Evolutionary conservation across 2,113 vertebrate genomes (phyloP).

Genomic region (Tor tambroides): DNA sequence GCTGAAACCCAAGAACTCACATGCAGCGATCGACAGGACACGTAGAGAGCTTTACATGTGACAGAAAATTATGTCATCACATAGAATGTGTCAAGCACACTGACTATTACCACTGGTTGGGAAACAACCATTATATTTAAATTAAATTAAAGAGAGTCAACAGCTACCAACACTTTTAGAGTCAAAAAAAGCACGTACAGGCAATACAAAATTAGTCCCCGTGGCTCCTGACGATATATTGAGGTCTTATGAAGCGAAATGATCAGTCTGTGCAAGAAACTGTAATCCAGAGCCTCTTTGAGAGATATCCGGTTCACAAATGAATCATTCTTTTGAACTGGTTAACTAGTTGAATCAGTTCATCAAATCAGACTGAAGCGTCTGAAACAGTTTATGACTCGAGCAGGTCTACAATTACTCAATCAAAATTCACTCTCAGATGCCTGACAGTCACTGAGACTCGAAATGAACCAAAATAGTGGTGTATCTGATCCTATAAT

Average conservation of each 20-base stretch:
- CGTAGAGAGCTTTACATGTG: neutral
- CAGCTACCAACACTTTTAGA: neutral
- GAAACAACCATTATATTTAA: neutral
- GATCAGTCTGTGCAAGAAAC: neutral
- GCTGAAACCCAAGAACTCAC: constrained; percentile 27
- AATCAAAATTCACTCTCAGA: neutral
- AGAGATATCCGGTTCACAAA: too few relatives aligned
- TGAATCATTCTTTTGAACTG: too few relatives aligned
- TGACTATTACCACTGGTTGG: neutral
- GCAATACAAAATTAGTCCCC: neutral
- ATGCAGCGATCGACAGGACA: neutral
- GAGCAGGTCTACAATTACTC: neutral
- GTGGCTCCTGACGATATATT: neutral
- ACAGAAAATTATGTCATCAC: neutral
- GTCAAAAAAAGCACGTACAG: neutral
- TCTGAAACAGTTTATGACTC: neutral
- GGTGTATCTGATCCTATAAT: neutral
- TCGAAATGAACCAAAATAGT: neutral
- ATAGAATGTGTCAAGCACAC: neutral
- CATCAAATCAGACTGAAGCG: too few relatives aligned
- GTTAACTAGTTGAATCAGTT: too few relatives aligned
- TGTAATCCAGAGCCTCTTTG: neutral
- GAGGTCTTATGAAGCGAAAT: neutral
- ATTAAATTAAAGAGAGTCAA: neutral
- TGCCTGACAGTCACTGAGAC: neutral